Conservation (phyloP, 2,888 invertebrate species). For the Xylophagus ater region DNA sequence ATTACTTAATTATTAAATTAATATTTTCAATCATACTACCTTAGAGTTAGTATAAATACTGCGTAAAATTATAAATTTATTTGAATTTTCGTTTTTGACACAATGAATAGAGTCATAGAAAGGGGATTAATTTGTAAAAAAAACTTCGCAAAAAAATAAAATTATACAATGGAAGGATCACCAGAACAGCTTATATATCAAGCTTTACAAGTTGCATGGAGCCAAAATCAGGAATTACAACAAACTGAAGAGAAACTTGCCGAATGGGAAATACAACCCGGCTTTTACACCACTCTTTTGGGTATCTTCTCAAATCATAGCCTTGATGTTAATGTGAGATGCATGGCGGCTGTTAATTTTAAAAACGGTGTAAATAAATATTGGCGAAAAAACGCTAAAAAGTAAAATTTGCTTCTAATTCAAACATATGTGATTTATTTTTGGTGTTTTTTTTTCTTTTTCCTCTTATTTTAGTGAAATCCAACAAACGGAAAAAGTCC, state of each 20-base stretch:
- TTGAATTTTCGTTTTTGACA: too few species aligned
- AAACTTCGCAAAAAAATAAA: too few species aligned
- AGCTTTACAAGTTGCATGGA: slow-evolving; percentile 68
- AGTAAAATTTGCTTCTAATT: slow-evolving; percentile 39
- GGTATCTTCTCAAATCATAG: slow-evolving; percentile 41
- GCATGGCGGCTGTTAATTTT: slow-evolving; percentile 84
- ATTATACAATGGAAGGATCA: slow-evolving; percentile 19
- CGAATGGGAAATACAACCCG: slow-evolving; percentile 82
- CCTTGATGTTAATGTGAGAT: slow-evolving; percentile 67
- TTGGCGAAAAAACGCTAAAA: slow-evolving; percentile 75
- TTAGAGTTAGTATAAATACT: too few species aligned
- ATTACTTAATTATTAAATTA: too few species aligned
- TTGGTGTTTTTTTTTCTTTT: slow-evolving; percentile 1
- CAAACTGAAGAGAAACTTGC: slow-evolving; percentile 77
- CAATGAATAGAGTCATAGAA: too few species aligned
- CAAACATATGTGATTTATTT: not conserved
- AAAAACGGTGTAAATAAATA: slow-evolving; percentile 90
- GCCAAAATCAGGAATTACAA: slow-evolving; percentile 69
- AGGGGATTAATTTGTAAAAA: too few species aligned
- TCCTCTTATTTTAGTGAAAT: slow-evolving; percentile 48
- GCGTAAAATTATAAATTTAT: too few species aligned
- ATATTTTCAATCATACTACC: too few species aligned
- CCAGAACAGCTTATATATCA: slow-evolving; percentile 36
- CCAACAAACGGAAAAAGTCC: slow-evolving; percentile 61
- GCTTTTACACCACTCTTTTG: slow-evolving; percentile 75